These are phyloP conservation scores for Nudaria mundana DNA, from an alignment of 2,888 invertebrate genomes.

Conservation along the genomic window DNA sequence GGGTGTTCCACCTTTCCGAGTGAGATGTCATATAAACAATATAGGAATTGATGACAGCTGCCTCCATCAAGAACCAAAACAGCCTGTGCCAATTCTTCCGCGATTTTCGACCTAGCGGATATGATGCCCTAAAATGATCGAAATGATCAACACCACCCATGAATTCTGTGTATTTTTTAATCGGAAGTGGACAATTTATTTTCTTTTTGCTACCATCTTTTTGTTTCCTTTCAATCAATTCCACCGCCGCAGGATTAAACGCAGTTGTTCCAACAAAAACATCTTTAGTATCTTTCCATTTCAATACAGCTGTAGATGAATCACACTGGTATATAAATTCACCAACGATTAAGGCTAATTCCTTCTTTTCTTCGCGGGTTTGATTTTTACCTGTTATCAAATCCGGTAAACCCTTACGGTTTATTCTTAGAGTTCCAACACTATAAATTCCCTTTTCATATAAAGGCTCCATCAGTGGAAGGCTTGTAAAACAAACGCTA, in stretches of 20 bases:
- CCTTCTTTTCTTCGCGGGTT: slow-evolving; percentile 3
- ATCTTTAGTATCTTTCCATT: too few relatives aligned
- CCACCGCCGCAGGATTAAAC: not conserved
- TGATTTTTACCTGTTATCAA: slow-evolving; percentile 5
- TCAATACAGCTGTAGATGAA: too few relatives aligned
- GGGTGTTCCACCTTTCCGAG: not conserved
- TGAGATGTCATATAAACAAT: not conserved
- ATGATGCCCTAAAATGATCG: slow-evolving; percentile 9
- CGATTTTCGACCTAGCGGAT: slow-evolving; percentile 3
- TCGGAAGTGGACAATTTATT: slow-evolving; percentile 5
- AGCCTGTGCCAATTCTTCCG: slow-evolving; percentile 11
- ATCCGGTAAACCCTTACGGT: slow-evolving; percentile 2
- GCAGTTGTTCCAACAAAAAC: slow-evolving; percentile 7
- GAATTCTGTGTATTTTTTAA: slow-evolving; percentile 11
- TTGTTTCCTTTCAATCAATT: slow-evolving; percentile 10
- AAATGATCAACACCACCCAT: slow-evolving; percentile 21
- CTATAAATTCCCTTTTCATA: slow-evolving; percentile 4
- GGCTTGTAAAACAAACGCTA: slow-evolving; percentile 3
- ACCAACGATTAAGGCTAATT: not conserved
- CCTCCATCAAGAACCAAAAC: slow-evolving; percentile 20
- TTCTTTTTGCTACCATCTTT: slow-evolving; percentile 13
- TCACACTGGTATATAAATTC: not conserved
- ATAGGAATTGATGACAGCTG: slow-evolving; percentile 6
- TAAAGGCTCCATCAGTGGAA: slow-evolving; percentile 5
- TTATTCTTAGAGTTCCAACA: slow-evolving; percentile 5